Evolutionary conservation across 2,113 vertebrate species (phyloP).

Genomic region (Aplodontia rufa): DNA sequence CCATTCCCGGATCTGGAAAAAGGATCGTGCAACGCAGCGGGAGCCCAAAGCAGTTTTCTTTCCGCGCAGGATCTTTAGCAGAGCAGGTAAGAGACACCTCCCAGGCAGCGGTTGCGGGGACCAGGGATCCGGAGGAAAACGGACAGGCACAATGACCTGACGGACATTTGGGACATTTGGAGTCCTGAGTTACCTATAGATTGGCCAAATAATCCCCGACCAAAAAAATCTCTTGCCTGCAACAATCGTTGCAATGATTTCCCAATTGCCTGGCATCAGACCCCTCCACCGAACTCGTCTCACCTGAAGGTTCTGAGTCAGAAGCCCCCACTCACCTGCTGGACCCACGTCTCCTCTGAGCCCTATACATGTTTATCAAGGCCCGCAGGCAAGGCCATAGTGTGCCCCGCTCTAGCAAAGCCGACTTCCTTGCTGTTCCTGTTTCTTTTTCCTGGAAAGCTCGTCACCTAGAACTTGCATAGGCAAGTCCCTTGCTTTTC

Average conservation of each 20-base stretch:
- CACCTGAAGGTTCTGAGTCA: neutral
- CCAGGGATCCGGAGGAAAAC: neutral
- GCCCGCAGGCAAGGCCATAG: no score
- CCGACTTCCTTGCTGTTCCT: neutral
- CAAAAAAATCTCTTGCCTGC: neutral
- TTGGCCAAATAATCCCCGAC: neutral
- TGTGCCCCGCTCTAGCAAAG: rapidly evolving
- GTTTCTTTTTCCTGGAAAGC: neutral
- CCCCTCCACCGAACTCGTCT: rapidly evolving
- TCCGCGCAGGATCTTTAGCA: neutral
- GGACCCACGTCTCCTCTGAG: neutral
- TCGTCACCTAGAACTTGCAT: neutral
- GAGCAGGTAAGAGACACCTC: neutral
- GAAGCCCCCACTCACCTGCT: neutral
- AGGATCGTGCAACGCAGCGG: neutral
- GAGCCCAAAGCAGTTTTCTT: neutral
- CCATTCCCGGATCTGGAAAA: neutral
- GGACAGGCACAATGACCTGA: no score
- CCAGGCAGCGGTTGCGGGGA: neutral
- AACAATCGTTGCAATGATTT: rapidly evolving
- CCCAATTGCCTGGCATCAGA: neutral
- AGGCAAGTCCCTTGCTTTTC: neutral
- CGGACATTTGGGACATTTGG: neutral
- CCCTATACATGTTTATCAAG: neutral
- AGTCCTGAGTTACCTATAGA: neutral